Conservation (phyloP, 2,797 vertebrate species). For the Trichosurus vulpecula region DNA sequence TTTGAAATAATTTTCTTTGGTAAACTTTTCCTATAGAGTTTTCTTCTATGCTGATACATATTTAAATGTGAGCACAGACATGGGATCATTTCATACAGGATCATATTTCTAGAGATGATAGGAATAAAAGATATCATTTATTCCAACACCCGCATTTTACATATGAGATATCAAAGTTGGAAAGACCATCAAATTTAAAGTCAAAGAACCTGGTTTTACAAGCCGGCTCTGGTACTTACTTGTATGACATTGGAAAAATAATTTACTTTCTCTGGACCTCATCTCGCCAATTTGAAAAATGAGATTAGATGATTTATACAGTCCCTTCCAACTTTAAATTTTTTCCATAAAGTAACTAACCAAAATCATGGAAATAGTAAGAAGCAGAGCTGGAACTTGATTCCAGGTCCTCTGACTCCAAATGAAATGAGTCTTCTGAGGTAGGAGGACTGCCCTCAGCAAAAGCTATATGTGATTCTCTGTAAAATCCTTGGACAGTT, state of each 20-base stretch:
- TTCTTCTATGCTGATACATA: neutral
- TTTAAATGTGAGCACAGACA: neutral
- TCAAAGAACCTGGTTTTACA: neutral
- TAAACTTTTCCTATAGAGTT: neutral
- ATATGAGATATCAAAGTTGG: neutral
- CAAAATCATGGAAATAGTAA: neutral
- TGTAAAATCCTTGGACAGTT: neutral
- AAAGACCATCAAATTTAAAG: neutral
- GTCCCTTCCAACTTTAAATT: neutral
- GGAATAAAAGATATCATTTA: neutral
- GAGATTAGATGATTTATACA: neutral
- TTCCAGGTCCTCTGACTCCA: neutral
- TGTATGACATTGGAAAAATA: neutral
- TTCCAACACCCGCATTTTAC: neutral
- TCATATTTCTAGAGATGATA: neutral
- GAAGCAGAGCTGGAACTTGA: neutral
- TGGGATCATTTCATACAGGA: neutral
- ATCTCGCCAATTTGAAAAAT: neutral
- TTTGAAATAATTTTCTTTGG: neutral
- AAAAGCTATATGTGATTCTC: neutral
- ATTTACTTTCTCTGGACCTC: neutral
- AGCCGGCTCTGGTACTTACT: neutral
- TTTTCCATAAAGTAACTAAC: neutral
- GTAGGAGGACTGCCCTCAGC: neutral
- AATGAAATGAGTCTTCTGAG: neutral